Percentiles rank a stretch among this genome's conserved stretches.
These are phyloP conservation scores for Protophormia terraenovae DNA, from an alignment of 2,888 invertebrate species.

Conservation along the genomic window DNA sequence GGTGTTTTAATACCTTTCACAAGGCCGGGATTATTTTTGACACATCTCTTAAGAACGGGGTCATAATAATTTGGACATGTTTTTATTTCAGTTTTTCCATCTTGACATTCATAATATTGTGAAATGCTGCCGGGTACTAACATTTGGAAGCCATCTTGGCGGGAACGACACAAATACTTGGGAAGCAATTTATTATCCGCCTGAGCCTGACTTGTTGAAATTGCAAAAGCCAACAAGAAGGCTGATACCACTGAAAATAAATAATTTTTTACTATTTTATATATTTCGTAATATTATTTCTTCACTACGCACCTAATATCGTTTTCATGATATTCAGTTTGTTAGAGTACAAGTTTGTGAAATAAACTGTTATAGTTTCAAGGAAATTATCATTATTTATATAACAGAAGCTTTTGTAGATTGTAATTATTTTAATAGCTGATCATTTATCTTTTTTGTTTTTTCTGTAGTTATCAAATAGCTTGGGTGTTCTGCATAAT, in stretches of 20 bases:
- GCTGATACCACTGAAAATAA: constrained; percentile 53
- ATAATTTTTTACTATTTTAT: not conserved
- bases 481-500: too few species aligned
- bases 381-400: not conserved
- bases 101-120: constrained; percentile 75
- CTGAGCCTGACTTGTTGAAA: constrained; percentile 62
- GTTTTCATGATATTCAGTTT: constrained; percentile 2
- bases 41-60: constrained; percentile 71
- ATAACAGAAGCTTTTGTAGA: not conserved
- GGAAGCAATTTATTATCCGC: constrained; percentile 74
- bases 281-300: not conserved
- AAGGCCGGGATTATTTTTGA: constrained; percentile 74
- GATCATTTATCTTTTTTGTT: not conserved
- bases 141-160: constrained; percentile 73
- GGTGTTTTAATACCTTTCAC: constrained; percentile 64
- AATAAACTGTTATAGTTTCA: not conserved
- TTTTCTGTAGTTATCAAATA: too few species aligned
- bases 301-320: not conserved
- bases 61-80: constrained; percentile 73
- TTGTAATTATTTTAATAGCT: constrained; percentile 33
- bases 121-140: constrained; percentile 78
- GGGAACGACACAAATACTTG: constrained; percentile 73
- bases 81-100: constrained; percentile 70
- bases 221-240: constrained; percentile 66
- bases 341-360: not conserved